Evolutionary conservation across 2,888 invertebrate species (phyloP).

Genomic region (Xestia rhomboidea): DNA sequence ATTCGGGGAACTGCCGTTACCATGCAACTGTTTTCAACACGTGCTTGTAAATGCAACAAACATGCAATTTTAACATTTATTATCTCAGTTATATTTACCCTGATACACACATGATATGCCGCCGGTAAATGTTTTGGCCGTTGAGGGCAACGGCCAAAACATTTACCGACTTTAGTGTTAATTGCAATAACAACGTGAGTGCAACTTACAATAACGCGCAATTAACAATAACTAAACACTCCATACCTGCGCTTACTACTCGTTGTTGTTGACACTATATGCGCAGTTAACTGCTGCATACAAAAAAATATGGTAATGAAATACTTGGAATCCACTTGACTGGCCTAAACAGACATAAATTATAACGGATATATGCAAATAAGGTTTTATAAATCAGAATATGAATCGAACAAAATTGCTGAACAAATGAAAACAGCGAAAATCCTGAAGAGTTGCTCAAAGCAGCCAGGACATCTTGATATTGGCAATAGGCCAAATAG

Average conservation of each 20-base stretch:
- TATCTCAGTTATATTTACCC: conserved; percentile 1
- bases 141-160: conserved; percentile 17
- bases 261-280: conserved; percentile 44
- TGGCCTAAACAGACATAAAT: conserved; percentile 15
- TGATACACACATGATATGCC: conserved; percentile 2
- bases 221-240: conserved; percentile 53
- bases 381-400: conserved; percentile 22
- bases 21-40: conserved; percentile 30
- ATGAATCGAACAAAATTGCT: background rate
- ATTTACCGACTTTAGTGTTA: conserved; percentile 30
- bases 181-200: conserved; percentile 20
- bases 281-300: conserved; percentile 43
- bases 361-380: conserved; percentile 21
- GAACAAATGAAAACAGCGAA: background rate
- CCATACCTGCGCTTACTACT: conserved; percentile 43
- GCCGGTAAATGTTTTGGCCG: no score
- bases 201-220: conserved; percentile 46
- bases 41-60: conserved; percentile 16
- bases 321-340: conserved; percentile 31
- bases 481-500: background rate
- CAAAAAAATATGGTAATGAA: conserved; percentile 50
- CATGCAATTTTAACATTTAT: conserved; percentile 5
- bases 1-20: conserved; percentile 6
- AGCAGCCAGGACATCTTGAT: no score
- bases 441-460: background rate